These are phyloP conservation scores for Eueides isabella DNA, from an alignment of 1,140 invertebrate species.

Conservation along the genomic window DNA sequence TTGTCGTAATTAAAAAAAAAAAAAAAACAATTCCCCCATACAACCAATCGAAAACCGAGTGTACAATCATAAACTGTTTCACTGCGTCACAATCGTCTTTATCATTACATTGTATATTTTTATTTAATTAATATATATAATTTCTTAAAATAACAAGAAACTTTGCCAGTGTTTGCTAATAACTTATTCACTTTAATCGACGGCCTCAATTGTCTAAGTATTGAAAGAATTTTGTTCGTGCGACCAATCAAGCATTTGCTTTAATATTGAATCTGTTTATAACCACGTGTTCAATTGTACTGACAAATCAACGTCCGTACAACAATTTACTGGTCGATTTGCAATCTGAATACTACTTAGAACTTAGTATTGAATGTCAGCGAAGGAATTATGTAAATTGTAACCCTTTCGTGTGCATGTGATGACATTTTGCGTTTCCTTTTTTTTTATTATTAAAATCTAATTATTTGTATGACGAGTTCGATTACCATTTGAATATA, in stretches of 20 bases:
- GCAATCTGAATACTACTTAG: conserved; percentile 19
- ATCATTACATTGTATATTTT: too few species aligned
- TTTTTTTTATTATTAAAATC: conserved; percentile 6
- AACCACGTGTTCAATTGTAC: neutral
- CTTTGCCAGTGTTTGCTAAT: too few species aligned
- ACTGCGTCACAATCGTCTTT: too few species aligned
- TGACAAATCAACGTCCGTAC: neutral
- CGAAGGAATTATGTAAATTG: conserved; percentile 28
- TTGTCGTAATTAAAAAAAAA: too few species aligned
- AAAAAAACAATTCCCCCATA: too few species aligned
- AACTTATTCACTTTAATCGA: too few species aligned
- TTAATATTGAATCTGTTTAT: conserved; percentile 5
- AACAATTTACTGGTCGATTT: conserved; percentile 8
- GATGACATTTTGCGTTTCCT: conserved; percentile 1
- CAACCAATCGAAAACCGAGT: too few species aligned
- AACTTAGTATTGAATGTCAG: conserved; percentile 14
- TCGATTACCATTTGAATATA: neutral
- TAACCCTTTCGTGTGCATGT: conserved; percentile 9
- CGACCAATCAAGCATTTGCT: neutral
- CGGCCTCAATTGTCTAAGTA: too few species aligned
- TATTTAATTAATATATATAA: too few species aligned
- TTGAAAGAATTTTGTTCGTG: neutral
- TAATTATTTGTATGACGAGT: neutral
- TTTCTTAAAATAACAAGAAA: too few species aligned
- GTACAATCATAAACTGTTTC: too few species aligned